Base-by-base conservation (phyloP, 1,140 invertebrate species). In the Bombus superbus region DNA sequence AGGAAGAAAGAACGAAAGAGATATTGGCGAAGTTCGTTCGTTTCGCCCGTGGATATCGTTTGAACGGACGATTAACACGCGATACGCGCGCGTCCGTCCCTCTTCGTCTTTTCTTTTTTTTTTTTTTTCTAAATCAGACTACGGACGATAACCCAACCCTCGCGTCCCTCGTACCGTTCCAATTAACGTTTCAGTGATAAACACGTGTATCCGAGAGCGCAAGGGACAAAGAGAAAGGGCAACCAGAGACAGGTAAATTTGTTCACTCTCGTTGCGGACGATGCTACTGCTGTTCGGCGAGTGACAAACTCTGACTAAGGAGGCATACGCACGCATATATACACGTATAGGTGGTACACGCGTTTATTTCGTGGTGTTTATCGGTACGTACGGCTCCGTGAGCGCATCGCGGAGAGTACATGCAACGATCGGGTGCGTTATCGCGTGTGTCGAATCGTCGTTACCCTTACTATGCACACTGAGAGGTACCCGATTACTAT, bases 401-500 rank as follows among this genome's bases (percentile, higher is more conserved):
- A 13, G 40, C n/a, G 35, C 35, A 13, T 40, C 42, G 8, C 10
- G 6, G 13, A 11, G 32, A 28, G 47, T 71, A 42, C 35, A 78
- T 88, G 79, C 59, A 74, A 84, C 68, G 83, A 13, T 62, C 53
- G 57, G 40, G 57, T 66, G 47, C 81, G 74, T 86, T 77, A 40
- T 22, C 74, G 79, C 85, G 47, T 57, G 38, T 79, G 64, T 74
- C 78, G 59, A 62, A 47, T 53, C 10, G 22, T 10, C 9, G 75
- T 69, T 64, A 59, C 73, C 40, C 32, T 78, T 90, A 88, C 87
- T 91, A 91, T 91, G 90, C 80, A 72, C 89, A 64, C 86, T 85
- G 83, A 75, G 57, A 74, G 74, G n/a, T 76, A 80, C 66, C 44
- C 66, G 79, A 81, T 15, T 92, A 92, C 84, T 93, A 92, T 93